Conservation (phyloP, 2,797 vertebrate genomes). For the Myioborus melanocephalus region DNA sequence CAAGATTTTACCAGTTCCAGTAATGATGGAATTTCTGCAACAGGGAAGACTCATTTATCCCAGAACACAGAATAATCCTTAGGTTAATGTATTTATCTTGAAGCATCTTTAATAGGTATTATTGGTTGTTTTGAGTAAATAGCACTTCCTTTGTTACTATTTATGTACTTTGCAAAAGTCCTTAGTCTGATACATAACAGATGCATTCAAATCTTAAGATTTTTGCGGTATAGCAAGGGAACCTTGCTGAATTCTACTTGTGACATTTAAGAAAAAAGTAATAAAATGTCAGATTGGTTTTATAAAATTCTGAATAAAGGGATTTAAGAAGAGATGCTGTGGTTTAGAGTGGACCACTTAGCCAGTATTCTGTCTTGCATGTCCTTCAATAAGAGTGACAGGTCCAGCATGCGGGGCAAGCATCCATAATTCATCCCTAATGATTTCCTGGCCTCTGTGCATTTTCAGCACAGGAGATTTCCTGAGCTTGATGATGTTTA, state of each 20-base stretch:
- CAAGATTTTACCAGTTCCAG: not conserved
- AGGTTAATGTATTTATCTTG: not conserved
- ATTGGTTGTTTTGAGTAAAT: not conserved
- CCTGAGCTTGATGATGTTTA: not conserved
- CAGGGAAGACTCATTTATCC: not conserved
- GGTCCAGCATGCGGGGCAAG: fast-evolving
- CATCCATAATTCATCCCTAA: not conserved
- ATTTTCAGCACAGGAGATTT: not conserved
- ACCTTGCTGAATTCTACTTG: not conserved
- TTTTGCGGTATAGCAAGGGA: not conserved
- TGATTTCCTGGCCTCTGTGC: not conserved
- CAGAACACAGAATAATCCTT: not conserved
- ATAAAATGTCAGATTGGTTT: not conserved
- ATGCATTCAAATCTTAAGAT: not conserved
- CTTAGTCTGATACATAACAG: not conserved
- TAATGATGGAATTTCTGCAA: not conserved
- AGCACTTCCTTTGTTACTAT: not conserved
- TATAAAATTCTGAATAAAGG: not conserved
- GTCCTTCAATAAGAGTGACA: not conserved
- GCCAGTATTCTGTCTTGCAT: not conserved
- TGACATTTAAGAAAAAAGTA: not conserved
- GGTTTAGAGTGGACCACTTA: not conserved
- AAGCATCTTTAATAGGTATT: not conserved
- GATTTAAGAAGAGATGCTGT: not conserved
- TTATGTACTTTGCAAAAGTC: not conserved